Evolutionary conservation across 2,797 vertebrate species (phyloP).

Genomic region (Numenius phaeopus): DNA sequence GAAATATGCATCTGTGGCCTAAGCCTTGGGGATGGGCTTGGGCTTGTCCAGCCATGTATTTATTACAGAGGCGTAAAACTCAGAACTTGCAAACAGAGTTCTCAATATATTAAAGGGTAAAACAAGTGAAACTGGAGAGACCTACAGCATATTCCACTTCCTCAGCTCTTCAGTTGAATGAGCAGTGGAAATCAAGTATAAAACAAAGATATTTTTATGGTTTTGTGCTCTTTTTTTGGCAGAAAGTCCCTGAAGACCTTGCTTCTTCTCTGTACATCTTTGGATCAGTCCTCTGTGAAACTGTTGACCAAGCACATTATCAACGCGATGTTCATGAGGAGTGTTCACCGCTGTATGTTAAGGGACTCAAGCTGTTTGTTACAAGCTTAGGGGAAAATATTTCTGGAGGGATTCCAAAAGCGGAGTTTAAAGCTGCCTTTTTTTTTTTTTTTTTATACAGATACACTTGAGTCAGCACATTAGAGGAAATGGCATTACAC

Average conservation of each 20-base stretch:
- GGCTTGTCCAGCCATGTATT: neutral
- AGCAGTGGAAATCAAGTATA: neutral
- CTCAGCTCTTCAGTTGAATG: neutral
- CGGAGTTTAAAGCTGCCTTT: neutral
- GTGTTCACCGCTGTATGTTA: neutral
- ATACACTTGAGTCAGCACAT: neutral
- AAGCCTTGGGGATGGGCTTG: neutral
- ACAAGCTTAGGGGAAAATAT: conserved; percentile 27
- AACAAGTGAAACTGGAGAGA: neutral
- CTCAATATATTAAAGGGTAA: neutral
- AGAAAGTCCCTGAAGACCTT: neutral
- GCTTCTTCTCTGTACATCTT: neutral
- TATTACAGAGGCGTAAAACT: neutral
- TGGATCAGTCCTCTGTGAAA: conserved; percentile 14
- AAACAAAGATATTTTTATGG: neutral
- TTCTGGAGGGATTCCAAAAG: conserved; percentile 31
- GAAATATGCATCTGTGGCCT: neutral
- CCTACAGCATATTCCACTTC: neutral
- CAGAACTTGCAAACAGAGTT: neutral
- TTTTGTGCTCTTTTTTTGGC: neutral
- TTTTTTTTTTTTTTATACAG: neutral
- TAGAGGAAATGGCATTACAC: neutral
- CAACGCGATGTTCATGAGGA: neutral
- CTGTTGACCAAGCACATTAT: neutral
- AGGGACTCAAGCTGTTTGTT: conserved; percentile 18